Evolutionary conservation across 1,140 invertebrate species (phyloP).

Genomic region (Drosophila ohnishii): DNA sequence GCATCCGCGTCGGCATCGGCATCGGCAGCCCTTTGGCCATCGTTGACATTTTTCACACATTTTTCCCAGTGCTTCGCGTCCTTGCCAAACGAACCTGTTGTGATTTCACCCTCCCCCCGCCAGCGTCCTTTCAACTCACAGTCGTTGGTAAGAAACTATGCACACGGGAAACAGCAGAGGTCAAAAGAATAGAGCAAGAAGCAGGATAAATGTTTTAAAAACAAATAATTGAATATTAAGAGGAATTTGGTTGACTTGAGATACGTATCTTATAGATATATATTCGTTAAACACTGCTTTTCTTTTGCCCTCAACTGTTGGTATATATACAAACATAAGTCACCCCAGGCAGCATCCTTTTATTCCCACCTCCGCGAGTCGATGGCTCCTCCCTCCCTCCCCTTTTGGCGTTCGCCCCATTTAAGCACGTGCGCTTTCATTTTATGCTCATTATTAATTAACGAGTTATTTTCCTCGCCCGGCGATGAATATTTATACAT

Average conservation of each 20-base stretch:
- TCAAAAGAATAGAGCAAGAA: background rate
- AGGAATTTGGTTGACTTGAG: background rate
- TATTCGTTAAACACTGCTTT: background rate
- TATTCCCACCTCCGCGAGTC: background rate
- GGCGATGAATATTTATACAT: conserved; percentile 73
- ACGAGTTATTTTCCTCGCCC: conserved; percentile 75
- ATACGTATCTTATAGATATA: background rate
- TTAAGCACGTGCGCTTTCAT: conserved; percentile 69
- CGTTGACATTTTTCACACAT: conserved; percentile 74
- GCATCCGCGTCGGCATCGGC: background rate
- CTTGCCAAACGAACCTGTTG: conserved; percentile 60
- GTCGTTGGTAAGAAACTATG: conserved; percentile 13
- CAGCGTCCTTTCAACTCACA: background rate
- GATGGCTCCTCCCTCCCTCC: background rate
- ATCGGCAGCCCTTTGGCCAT: conserved; percentile 51
- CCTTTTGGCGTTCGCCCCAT: conserved; percentile 1
- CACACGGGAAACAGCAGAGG: background rate
- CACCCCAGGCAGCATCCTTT: conserved; percentile 12
- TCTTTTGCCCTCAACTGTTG: background rate
- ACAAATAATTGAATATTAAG: background rate
- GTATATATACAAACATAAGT: background rate
- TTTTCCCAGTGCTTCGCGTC: conserved; percentile 35
- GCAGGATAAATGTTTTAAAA: background rate
- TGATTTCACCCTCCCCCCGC: conserved; percentile 48
- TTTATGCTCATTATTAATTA: conserved; percentile 79